These are phyloP conservation scores for Hylyphantes graminicola DNA, from an alignment of 1,140 invertebrate genomes.

Conservation along the genomic window DNA sequence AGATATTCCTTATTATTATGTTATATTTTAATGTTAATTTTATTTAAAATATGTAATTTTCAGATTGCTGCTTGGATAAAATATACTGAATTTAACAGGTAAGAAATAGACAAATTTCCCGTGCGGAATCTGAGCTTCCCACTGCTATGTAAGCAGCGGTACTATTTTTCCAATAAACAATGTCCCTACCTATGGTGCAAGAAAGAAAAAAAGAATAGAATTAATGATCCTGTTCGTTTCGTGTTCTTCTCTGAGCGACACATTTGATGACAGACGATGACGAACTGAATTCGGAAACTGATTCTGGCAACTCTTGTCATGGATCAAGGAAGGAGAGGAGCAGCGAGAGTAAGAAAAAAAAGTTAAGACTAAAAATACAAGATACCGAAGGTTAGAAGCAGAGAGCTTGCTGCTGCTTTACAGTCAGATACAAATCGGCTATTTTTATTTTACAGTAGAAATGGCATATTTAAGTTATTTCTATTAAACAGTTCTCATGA, in stretches of 20 bases:
- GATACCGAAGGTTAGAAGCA: slow-evolving; percentile 9
- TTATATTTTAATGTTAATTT: too few species aligned
- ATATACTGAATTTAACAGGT: too few species aligned
- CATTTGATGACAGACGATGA: slow-evolving; percentile 54
- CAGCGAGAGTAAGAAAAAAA: background rate
- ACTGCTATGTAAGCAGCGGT: too few species aligned
- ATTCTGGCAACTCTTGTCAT: slow-evolving; percentile 54
- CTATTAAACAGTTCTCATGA: background rate
- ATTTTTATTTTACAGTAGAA: slow-evolving; percentile 48
- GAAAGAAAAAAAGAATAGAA: background rate
- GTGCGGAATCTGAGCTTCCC: too few species aligned
- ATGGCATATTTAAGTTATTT: background rate
- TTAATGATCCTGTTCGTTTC: too few species aligned
- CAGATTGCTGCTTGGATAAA: too few species aligned
- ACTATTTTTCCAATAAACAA: too few species aligned
- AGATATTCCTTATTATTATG: too few species aligned
- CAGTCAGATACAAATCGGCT: slow-evolving; percentile 52
- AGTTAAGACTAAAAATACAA: background rate
- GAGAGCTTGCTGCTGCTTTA: slow-evolving; percentile 10
- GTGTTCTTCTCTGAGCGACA: slow-evolving; percentile 17
- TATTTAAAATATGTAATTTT: too few species aligned
- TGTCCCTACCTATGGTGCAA: too few species aligned
- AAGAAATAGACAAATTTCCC: too few species aligned
- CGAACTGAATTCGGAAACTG: slow-evolving; percentile 59
- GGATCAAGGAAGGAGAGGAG: slow-evolving; percentile 23